Evolutionary conservation across 2,888 invertebrate genomes (phyloP).

Genomic region (Caenorhabditis japonica): DNA sequence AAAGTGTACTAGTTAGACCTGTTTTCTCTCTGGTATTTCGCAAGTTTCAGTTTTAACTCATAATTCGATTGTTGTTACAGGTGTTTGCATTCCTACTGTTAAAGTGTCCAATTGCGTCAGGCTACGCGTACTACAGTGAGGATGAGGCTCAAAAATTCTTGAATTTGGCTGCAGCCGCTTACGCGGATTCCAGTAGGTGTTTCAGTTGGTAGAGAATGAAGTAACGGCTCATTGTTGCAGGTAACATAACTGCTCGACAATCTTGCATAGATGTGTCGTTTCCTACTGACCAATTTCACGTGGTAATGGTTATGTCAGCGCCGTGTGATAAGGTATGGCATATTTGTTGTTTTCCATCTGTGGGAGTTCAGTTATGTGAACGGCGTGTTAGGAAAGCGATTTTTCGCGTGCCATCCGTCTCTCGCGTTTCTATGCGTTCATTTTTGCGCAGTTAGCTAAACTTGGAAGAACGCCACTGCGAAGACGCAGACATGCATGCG

Average conservation of each 20-base stretch:
- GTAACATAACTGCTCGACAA: constrained; percentile 48
- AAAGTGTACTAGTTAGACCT: constrained; percentile 19
- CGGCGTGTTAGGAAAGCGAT: no score
- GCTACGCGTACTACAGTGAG: constrained; percentile 55
- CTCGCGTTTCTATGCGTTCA: no score
- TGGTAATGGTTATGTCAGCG: constrained; percentile 56
- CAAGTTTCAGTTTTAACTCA: not conserved
- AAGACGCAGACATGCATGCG: no score
- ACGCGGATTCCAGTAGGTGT: constrained; percentile 47
- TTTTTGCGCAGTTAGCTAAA: no score
- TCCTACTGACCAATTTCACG: constrained; percentile 49
- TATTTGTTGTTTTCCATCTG: no score
- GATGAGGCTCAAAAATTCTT: constrained; percentile 56
- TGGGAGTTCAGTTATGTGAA: no score
- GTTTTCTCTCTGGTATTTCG: constrained; percentile 22
- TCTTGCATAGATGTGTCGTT: constrained; percentile 55
- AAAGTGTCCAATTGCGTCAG: no score
- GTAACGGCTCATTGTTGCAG: constrained; percentile 3
- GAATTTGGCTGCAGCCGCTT: constrained; percentile 63
- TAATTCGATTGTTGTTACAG: not conserved
- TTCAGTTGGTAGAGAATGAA: no score
- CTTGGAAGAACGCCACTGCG: no score
- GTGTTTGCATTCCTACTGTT: not conserved
- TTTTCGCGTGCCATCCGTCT: no score
- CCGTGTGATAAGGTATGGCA: constrained; percentile 62